phyloP scores from a whole-genome alignment of 2,113 vertebrate species.

The Oncorhynchus clarkii region DNA sequence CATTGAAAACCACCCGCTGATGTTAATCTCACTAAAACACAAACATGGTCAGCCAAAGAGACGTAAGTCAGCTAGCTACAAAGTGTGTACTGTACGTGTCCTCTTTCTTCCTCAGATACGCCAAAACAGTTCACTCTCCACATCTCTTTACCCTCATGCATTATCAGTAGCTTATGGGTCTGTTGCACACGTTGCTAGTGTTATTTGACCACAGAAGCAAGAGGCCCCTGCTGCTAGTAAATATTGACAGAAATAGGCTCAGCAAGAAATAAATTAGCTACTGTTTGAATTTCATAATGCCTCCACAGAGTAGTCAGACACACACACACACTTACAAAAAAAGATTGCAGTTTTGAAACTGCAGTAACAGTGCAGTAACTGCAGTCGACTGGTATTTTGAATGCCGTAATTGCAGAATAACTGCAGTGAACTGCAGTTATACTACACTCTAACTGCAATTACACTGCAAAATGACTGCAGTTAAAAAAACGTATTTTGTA shows the following conservation, averaged over 20 bases:
- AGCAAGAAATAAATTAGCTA: conserved; percentile 70
- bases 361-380: too few species aligned
- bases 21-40: background rate
- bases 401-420: too few species aligned
- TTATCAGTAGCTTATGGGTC: conserved; percentile 24
- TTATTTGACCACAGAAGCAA: background rate
- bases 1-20: too few species aligned
- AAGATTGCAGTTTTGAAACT: background rate
- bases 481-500: too few species aligned
- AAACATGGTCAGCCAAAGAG: too few species aligned
- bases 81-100: too few species aligned
- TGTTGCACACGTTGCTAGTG: background rate
- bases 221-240: conserved; percentile 61
- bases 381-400: too few species aligned
- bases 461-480: too few species aligned
- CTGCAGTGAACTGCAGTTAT: too few species aligned
- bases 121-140: background rate
- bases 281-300: conserved; percentile 66
- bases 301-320: background rate
- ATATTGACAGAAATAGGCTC: conserved; percentile 62
- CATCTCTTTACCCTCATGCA: conserved; percentile 3
- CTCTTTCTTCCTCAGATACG: background rate
- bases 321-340: background rate
- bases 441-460: too few species aligned
- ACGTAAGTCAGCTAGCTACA: too few species aligned